phyloP scores from a whole-genome alignment of 1,140 invertebrate genomes.

The Thalassaphorura encarpata region DNA sequence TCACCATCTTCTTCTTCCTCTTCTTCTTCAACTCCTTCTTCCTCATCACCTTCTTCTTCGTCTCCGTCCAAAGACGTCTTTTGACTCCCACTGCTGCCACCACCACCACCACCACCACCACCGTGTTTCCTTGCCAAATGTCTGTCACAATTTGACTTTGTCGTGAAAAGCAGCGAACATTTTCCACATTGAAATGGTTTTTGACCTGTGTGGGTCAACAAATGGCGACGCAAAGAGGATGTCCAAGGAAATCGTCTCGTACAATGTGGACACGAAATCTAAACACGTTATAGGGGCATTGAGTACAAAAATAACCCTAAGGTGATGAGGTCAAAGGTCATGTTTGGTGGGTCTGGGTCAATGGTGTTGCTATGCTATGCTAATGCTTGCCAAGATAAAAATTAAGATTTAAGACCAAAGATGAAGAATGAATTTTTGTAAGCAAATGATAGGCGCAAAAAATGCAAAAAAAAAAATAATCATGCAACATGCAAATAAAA shows the following conservation, averaged over 20 bases:
- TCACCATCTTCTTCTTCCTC: conserved; percentile 27
- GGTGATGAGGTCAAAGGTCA: no score
- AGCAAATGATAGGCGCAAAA: no score
- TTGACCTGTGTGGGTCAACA: conserved; percentile 81
- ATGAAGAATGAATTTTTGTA: no score
- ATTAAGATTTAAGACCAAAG: no score
- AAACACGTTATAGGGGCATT: no score
- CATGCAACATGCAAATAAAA: no score
- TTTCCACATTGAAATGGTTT: conserved; percentile 91
- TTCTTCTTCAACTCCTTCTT: conserved; percentile 18
- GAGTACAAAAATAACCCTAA: no score
- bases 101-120: not conserved
- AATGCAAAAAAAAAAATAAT: no score
- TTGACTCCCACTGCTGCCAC: conserved; percentile 2
- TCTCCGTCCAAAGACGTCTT: conserved; percentile 3
- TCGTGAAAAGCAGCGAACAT: conserved; percentile 86
- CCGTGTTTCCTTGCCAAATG: conserved; percentile 83
- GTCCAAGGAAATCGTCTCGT: conserved; percentile 90
- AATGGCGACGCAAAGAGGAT: conserved; percentile 62
- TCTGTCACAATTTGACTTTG: conserved; percentile 92
- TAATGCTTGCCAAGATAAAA: no score
- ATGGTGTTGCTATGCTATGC: no score
- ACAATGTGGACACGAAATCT: conserved; percentile 77
- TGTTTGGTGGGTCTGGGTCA: no score
- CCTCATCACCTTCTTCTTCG: conserved; percentile 31